A percentile compares a stretch with the other conserved stretches of the same genome.
Conservation (phyloP, 2,113 vertebrate genomes). For the Tyto alba region DNA sequence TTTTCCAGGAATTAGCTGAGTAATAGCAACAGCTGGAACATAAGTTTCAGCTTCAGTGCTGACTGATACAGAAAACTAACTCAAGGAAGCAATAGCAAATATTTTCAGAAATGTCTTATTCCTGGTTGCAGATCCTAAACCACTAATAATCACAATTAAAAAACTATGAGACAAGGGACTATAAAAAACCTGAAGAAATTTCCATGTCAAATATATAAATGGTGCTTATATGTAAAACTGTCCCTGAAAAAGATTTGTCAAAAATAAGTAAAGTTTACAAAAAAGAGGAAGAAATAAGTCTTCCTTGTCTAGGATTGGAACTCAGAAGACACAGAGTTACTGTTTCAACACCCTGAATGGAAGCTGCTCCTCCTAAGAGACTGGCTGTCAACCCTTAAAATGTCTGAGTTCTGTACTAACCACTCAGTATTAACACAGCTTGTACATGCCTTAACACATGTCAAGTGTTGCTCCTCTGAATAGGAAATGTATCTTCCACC, state of each 20-base stretch:
- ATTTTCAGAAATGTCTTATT: not conserved
- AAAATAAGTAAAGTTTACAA: not conserved
- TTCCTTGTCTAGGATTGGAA: not conserved
- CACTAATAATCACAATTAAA: not conserved
- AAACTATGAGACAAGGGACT: not conserved
- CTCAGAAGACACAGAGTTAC: not conserved
- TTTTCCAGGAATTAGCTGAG: not conserved
- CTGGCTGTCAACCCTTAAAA: not conserved
- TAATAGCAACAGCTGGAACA: not conserved
- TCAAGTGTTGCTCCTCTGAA: not conserved
- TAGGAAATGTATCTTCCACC: not conserved
- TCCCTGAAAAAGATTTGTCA: not conserved
- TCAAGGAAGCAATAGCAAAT: not conserved
- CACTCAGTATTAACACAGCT: not conserved
- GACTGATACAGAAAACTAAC: not conserved
- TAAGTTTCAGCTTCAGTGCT: not conserved
- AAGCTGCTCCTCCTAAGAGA: not conserved
- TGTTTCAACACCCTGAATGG: not conserved
- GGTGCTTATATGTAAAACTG: not conserved
- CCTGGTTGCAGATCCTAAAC: not conserved
- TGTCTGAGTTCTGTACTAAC: not conserved
- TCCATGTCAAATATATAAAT: not conserved
- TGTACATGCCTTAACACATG: not conserved
- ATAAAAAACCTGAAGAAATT: not conserved
- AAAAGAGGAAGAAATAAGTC: not conserved